Evolutionary conservation across 2,888 invertebrate genomes (phyloP), one percentile per base, ranked within the genome.

Genomic region (Sicus ferrugineus): DNA sequence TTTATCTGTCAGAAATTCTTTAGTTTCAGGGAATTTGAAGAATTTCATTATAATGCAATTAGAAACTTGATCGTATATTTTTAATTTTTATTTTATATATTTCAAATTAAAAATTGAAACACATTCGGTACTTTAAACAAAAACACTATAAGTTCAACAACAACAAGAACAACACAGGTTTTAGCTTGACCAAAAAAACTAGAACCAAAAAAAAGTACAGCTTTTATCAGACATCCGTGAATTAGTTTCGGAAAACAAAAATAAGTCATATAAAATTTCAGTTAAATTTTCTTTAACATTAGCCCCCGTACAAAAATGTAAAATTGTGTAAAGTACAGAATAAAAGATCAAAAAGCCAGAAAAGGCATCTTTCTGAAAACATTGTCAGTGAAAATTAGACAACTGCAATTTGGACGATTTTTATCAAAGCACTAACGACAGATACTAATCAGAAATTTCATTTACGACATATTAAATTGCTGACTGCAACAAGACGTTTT

Each of bases 51-150:
- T n/a, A n/a, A n/a, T n/a, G n/a, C n/a, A n/a, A n/a, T n/a, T n/a
- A n/a, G n/a, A n/a, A n/a, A n/a, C n/a, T 34, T 34, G 14, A 34
- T 14, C 14, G 14, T 34, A 14, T 28, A 58, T n/a, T 42, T 46
- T 48, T 46, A 7, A 23, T 63, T 23, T 11, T 50, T 64, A 48
- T 16, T 26, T 11, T 54, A 5, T 54, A 54, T 54, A 14, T 26
- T 52, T 11, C 4, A 23, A 52, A 52, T 23, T 16, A 3, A 59
- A 66, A 69, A 42, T 59, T 66, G 9, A 26, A 50, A 26, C 61
- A 61, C 69, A 65, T 69, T 69, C 66, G 69, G 59, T 59, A 21
- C 50, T 59, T 59, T 28, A 52, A 50, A 21, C 21, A 56, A n/a
- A 23, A 61, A 34, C 21, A 42, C 11, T 34, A 61, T 61, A n/a